Conservation (phyloP, 1,140 invertebrate species). For the Leptestheria dahalacensis region DNA sequence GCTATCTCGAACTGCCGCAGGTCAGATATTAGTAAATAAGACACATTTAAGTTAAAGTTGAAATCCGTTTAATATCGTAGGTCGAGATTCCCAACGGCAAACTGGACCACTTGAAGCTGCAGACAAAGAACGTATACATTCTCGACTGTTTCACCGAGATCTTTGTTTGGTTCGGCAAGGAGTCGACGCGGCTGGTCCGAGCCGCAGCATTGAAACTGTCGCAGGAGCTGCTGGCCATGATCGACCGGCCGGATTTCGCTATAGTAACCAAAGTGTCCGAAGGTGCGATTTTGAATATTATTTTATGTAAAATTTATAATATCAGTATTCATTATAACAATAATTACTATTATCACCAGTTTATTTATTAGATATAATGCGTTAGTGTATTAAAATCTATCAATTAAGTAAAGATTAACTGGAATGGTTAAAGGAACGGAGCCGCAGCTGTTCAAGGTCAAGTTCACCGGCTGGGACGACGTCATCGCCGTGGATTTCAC, state of each 20-base stretch:
- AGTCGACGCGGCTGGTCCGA: slow-evolving; percentile 85
- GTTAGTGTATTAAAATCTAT: too few relatives aligned
- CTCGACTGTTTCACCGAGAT: slow-evolving; percentile 89
- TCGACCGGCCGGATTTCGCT: slow-evolving; percentile 74
- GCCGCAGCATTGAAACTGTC: slow-evolving; percentile 92
- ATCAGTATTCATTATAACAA: neutral
- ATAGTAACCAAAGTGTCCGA: slow-evolving; percentile 76
- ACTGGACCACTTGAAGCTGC: slow-evolving; percentile 54
- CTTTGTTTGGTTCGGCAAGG: slow-evolving; percentile 99
- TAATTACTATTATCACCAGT: neutral
- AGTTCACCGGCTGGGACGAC: slow-evolving; percentile 97
- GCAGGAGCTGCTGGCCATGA: slow-evolving; percentile 85
- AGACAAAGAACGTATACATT: slow-evolving; percentile 92
- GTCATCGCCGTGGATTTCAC: slow-evolving; percentile 98
- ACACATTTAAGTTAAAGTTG: neutral
- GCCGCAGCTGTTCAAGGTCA: slow-evolving; percentile 82
- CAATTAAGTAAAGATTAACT: too few relatives aligned
- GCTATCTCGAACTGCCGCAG: slow-evolving; percentile 95
- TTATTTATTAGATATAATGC: neutral
- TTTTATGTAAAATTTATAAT: neutral
- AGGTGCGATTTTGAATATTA: too few relatives aligned
- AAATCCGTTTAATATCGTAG: neutral
- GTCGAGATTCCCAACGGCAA: slow-evolving; percentile 62
- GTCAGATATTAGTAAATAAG: slow-evolving; percentile 26
- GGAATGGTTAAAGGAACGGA: slow-evolving; percentile 8